Evolutionary conservation across 2,797 vertebrate species (phyloP), one percentile per base, ranked within the genome.

Genomic region (Acanthopagrus latus): DNA sequence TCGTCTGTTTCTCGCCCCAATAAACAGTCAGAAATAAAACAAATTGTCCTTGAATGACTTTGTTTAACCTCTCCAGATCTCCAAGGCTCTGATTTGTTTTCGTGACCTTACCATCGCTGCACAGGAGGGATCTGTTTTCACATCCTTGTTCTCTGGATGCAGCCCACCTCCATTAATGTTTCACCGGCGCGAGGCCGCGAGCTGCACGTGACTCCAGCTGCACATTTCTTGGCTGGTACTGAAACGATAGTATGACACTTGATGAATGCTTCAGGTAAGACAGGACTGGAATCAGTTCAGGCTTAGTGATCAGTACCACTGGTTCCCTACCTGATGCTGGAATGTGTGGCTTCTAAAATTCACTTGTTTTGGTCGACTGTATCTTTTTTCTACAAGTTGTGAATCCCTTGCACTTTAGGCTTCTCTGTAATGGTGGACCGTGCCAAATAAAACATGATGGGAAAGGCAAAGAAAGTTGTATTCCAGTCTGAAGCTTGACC

Each of bases 91-190:
- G 43, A 0, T 46, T 43, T 84, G 81, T 80, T 88, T 80, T 83
- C 64, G 23, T 67, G 64, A 58, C 74, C 59, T 74, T n/a, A 8
- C 48, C 46, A 1, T 55, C 25, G 1, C 33, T 5, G 0, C 5
- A 57, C 33, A 63, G 76, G 78, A 62, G 68, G 8, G 65, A 82
- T 60, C 72, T 51, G 17, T 72, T 67, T 73, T 52, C 79, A 20
- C 72, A n/a, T 81, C 77, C 33, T 66, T 38, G 0, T 8, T 64
- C 16, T 67, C n/a, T 29, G 18, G 17, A 47, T 27, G n/a, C 18
- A 29, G 41, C 20, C 9, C 0, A 16, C 47, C 52, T 50, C 12
- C 14, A 0, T 82, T 68, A 82, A 86, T 87, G 54, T 78, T 91
- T 88, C 64, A 91, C 78, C 47, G 25, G 10, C 5, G 0, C 21